Evolutionary conservation across 2,797 vertebrate genomes (phyloP).

Genomic region (Coreius guichenoti): DNA sequence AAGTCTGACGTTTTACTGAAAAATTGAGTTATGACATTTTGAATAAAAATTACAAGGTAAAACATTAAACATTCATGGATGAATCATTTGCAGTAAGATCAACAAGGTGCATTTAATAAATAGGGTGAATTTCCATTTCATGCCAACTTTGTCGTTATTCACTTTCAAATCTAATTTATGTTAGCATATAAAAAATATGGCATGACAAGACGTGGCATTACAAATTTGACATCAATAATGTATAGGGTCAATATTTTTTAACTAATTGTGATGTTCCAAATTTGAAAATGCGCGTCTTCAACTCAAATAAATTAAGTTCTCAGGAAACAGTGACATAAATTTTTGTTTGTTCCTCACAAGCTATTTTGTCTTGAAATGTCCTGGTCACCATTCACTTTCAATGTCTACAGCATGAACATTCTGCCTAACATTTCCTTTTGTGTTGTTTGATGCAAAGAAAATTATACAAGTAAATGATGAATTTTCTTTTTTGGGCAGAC

Average conservation of each 20-base stretch:
- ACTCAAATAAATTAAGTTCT: neutral
- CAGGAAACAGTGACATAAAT: neutral
- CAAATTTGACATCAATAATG: neutral
- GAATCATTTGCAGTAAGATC: neutral
- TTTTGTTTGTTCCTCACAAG: neutral
- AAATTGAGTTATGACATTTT: neutral
- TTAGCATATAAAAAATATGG: constrained; percentile 4
- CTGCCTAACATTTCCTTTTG: neutral
- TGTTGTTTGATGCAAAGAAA: neutral
- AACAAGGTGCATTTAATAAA: neutral
- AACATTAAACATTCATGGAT: no score
- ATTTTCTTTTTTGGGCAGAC: neutral
- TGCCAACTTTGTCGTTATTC: neutral
- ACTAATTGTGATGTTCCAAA: neutral
- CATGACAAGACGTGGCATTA: neutral
- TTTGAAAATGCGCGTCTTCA: neutral
- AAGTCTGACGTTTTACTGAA: neutral
- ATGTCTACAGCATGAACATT: neutral
- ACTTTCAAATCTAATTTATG: neutral
- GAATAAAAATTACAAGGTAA: neutral
- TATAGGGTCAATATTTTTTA: neutral
- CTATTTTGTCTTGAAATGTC: neutral
- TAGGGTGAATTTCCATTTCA: neutral
- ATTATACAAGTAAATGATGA: neutral
- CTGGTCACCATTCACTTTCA: neutral